A percentile compares a stretch with the other conserved stretches of the same genome.
Conservation (phyloP, 2,888 invertebrate genomes). For the Adela reaumurella region DNA sequence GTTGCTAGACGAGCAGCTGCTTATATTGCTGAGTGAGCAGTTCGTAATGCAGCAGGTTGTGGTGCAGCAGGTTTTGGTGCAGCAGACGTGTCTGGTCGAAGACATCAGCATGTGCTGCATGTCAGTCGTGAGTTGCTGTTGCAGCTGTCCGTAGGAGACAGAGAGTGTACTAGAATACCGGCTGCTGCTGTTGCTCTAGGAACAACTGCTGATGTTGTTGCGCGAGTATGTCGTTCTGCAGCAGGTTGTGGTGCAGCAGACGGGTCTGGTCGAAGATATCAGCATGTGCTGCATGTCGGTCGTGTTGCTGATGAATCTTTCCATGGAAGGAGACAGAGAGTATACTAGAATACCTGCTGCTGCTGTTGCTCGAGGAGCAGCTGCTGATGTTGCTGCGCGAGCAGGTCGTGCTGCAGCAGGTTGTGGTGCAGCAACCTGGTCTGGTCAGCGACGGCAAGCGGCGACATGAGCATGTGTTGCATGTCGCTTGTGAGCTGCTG, state of each 20-base stretch:
- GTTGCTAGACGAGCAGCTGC: constrained; percentile 33
- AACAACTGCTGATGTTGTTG: constrained; percentile 22
- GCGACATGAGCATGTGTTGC: constrained; percentile 51
- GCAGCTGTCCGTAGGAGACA: too few species aligned
- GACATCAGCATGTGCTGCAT: constrained; percentile 53
- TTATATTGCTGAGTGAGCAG: constrained; percentile 28
- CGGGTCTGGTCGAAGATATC: too few species aligned
- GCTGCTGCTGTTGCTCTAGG: constrained; percentile 45
- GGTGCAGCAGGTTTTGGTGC: constrained; percentile 49
- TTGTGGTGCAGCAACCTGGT: constrained; percentile 59
- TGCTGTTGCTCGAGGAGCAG: constrained; percentile 7
- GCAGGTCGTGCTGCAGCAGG: constrained; percentile 45
- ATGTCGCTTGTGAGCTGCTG: constrained; percentile 48
- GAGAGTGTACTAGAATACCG: constrained; percentile 35
- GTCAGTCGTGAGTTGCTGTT: constrained; percentile 47
- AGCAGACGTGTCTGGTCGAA: too few species aligned
- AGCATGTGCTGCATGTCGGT: too few species aligned
- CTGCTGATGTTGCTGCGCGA: constrained; percentile 30
- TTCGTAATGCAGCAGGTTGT: constrained; percentile 50
- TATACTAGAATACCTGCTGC: constrained; percentile 6
- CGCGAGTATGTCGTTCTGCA: constrained; percentile 17
- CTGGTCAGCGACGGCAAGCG: too few species aligned
- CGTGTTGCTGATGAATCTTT: too few species aligned
- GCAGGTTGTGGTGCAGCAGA: constrained; percentile 30
- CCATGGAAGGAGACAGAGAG: too few species aligned